Base-by-base conservation (phyloP, 2,797 vertebrate genomes). In the Tauraco hartlaubi region DNA sequence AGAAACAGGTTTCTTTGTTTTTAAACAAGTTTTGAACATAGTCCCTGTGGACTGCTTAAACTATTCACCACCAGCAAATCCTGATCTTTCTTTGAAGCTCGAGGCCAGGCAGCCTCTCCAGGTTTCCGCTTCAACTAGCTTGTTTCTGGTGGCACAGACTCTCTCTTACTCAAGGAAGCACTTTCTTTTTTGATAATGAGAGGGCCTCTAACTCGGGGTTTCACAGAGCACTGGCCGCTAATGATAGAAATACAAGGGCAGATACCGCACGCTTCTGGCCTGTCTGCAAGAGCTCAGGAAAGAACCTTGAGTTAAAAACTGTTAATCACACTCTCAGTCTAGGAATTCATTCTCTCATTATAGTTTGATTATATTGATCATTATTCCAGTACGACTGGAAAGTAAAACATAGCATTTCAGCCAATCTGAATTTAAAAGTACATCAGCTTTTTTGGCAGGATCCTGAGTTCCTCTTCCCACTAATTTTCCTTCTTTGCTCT, bases 1-100 rank as follows among this genome's bases (percentile, higher is more conserved):
- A 84, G 62, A 69, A 78, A 55, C 21, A 73, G 48, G 58, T 95
- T 92, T 25, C 61, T 87, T 92, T 92, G 71, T 35, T 96, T 90
- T 92, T 23, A 88, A 84, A 81, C 82, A 84, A 81, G 84, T 51
- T 84, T 83, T 94, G 76, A 95, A 69, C 35, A 10, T 9, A 39
- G 37, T 46, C 55, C 29, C 74, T 76, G 62, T 2, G 4, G 31
- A 55, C 82, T 94, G 66, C 79, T 72, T n/a, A 28, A 85, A n/a
- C 28, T 58, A 37, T 59, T 83, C 54, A 90, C 75, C 56, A 77
- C 20, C 58, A 84, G 64, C 62, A 90, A 83, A 92, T 86, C 37
- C 73, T 68, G 44, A 43, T 39, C 80, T 66, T 91, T 25, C 39
- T 95, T 91, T 84, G 79, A 83, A 92, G 31, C 31, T 37, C 1